Conservation (phyloP, 2,113 vertebrate genomes). For the Phrynocephalus versicolor region DNA sequence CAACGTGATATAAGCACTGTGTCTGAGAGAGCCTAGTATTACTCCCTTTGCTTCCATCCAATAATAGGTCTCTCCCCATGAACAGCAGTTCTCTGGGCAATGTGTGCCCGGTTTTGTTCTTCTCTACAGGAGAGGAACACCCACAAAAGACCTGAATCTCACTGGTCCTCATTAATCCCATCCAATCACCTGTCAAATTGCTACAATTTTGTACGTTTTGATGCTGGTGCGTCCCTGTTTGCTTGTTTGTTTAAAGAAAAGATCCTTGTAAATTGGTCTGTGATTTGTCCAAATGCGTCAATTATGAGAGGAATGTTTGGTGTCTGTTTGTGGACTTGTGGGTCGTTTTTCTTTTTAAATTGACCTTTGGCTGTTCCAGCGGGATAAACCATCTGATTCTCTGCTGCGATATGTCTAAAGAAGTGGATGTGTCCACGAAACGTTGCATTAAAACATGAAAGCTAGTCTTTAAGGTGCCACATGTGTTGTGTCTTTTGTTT, state of each 20-base stretch:
- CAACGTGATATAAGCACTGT: not conserved
- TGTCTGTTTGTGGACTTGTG: not conserved
- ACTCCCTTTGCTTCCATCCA: not conserved
- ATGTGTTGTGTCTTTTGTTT: too few relatives aligned
- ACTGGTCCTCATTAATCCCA: not conserved
- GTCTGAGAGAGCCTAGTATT: not conserved
- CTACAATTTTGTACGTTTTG: not conserved
- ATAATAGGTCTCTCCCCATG: not conserved
- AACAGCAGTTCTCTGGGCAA: not conserved
- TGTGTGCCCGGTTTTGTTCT: not conserved
- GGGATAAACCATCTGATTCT: not conserved
- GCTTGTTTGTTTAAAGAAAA: not conserved
- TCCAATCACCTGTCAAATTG: not conserved
- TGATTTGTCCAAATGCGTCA: not conserved
- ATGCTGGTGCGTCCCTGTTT: not conserved
- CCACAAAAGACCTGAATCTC: not conserved
- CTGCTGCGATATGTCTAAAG: too few relatives aligned
- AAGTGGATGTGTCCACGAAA: too few relatives aligned
- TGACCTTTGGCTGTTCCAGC: not conserved
- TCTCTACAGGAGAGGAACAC: not conserved
- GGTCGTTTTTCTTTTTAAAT: not conserved
- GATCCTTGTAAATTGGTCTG: too few relatives aligned
- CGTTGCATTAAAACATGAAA: too few relatives aligned
- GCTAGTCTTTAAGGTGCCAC: too few relatives aligned
- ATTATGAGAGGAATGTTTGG: not conserved